A percentile compares a stretch with the other conserved stretches of the same genome.
Evolutionary conservation across 2,888 invertebrate genomes (phyloP).

Genomic region (Trachelus troglodyta): DNA sequence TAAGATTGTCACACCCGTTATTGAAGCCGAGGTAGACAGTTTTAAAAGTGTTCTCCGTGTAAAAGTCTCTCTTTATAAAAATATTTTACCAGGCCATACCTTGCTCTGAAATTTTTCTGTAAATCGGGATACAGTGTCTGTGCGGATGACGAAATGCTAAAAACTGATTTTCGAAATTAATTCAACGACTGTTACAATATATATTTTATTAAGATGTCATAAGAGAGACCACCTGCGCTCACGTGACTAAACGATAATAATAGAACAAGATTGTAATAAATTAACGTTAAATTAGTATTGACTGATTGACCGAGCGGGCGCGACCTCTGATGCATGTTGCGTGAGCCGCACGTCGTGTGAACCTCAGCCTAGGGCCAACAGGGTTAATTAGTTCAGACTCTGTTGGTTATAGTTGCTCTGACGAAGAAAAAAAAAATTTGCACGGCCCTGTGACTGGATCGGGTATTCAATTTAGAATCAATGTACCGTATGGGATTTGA

Average conservation of each 20-base stretch:
- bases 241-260: constrained; percentile 43
- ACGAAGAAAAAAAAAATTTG: not conserved
- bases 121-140: too few species aligned
- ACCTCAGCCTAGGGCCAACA: constrained; percentile 46
- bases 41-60: not conserved
- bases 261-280: constrained; percentile 57
- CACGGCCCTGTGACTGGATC: not conserved
- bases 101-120: too few species aligned
- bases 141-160: not conserved
- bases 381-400: constrained; percentile 54
- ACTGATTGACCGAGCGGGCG: constrained; percentile 53
- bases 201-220: not conserved
- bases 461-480: not conserved
- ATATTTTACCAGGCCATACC: not conserved
- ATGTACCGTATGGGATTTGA: not conserved
- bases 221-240: constrained; percentile 31
- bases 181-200: not conserved
- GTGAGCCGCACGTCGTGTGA: constrained; percentile 40
- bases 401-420: not conserved
- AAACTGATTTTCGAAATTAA: not conserved
- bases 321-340: constrained; percentile 44
- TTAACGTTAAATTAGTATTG: constrained; percentile 60
- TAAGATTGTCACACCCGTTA: not conserved
- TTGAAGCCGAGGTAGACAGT: not conserved
- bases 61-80: not conserved